Percentiles rank a stretch among this genome's conserved stretches.
These are phyloP conservation scores for Euphonia xanthogaster DNA, from an alignment of 2,797 vertebrate species.

Conservation along the genomic window DNA sequence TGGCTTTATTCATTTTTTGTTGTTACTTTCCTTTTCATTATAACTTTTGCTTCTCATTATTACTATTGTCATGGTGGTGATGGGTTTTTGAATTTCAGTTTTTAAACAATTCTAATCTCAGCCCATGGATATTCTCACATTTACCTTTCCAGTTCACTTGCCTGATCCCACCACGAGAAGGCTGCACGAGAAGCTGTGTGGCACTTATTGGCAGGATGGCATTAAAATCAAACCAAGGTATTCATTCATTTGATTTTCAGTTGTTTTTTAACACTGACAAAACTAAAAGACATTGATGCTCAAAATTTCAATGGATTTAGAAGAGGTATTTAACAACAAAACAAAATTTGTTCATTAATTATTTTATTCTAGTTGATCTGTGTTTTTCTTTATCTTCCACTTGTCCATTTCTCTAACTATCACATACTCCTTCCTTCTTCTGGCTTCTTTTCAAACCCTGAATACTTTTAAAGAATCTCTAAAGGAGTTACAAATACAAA, in stretches of 20 bases:
- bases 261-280: background rate
- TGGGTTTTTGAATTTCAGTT: background rate
- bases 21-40: background rate
- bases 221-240: background rate
- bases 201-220: background rate
- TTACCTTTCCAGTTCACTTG: background rate
- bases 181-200: background rate
- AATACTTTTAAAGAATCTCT: background rate
- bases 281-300: background rate
- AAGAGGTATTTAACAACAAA: background rate
- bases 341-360: background rate
- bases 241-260: background rate
- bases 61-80: background rate
- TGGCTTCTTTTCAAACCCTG: background rate
- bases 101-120: background rate
- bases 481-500: background rate
- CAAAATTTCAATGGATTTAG: background rate
- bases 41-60: background rate
- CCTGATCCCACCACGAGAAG: rapidly evolving
- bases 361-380: background rate
- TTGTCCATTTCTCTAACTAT: background rate
- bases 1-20: background rate
- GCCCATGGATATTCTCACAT: background rate
- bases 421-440: background rate
- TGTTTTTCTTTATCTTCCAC: background rate